Evolutionary conservation across 2,113 vertebrate genomes (phyloP).

Genomic region (Crotalus tigris): DNA sequence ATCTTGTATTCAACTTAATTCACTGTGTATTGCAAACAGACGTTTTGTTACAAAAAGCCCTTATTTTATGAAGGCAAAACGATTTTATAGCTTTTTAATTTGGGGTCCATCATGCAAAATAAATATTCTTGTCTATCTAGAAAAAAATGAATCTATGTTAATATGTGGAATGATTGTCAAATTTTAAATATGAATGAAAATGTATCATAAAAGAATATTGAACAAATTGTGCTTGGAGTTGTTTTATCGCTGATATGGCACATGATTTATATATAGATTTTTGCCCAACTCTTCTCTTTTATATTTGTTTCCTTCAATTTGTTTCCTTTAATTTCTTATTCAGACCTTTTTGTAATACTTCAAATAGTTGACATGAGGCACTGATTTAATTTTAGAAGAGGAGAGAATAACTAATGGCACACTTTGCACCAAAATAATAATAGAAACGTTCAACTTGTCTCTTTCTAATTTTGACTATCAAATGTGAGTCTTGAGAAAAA

Average conservation of each 20-base stretch:
- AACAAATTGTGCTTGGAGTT: not conserved
- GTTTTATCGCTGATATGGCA: not conserved
- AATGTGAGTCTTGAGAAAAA: not conserved
- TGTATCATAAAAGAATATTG: not conserved
- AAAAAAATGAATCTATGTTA: conserved; percentile 1
- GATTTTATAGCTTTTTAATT: not conserved
- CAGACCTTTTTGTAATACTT: not conserved
- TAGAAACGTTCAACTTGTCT: not conserved
- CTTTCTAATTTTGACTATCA: not conserved
- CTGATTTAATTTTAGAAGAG: conserved; percentile 2
- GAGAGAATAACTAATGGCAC: not conserved
- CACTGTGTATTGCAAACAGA: not conserved
- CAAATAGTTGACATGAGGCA: not conserved
- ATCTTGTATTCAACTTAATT: not conserved
- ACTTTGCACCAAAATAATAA: not conserved
- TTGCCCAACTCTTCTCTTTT: not conserved
- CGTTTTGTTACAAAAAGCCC: not conserved
- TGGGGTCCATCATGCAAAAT: not conserved
- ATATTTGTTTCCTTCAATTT: not conserved
- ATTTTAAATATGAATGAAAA: conserved; percentile 15
- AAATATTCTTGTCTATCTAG: not conserved
- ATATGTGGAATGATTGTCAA: not conserved
- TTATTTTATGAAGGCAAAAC: not conserved
- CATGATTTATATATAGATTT: not conserved
- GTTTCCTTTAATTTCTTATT: not conserved